Evolutionary conservation across 1,140 invertebrate genomes (phyloP).

Genomic region (Drosophila sproati): DNA sequence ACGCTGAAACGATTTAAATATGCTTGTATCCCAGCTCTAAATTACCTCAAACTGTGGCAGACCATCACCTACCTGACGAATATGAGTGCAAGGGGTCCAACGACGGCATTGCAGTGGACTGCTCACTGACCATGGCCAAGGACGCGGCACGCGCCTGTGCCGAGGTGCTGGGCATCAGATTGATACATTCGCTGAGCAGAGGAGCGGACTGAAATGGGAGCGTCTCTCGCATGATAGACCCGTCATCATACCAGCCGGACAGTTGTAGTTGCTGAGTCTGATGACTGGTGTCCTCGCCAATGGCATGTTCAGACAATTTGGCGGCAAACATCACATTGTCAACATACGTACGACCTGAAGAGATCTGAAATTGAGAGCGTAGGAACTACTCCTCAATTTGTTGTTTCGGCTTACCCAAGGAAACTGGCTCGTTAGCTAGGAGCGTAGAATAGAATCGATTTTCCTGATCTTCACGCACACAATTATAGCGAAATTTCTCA

Average conservation of each 20-base stretch:
- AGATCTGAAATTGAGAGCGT: neutral
- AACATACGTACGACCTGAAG: neutral
- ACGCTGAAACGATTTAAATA: no score
- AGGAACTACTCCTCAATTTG: no score
- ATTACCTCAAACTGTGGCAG: no score
- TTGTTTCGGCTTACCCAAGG: no score
- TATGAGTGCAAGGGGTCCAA: neutral
- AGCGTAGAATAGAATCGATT: no score
- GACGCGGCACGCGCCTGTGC: slow-evolving; percentile 20
- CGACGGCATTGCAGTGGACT: neutral
- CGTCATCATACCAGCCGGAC: neutral
- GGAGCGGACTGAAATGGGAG: neutral
- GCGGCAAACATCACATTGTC: neutral
- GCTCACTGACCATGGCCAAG: neutral
- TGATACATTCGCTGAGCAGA: neutral
- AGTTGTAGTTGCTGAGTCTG: neutral
- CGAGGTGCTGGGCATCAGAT: slow-evolving; percentile 23
- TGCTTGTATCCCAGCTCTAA: no score
- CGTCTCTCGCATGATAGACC: neutral
- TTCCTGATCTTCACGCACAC: slow-evolving; percentile 3
- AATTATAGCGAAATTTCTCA: slow-evolving; percentile 42
- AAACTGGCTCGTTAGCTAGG: neutral
- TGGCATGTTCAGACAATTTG: neutral
- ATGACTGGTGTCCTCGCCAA: neutral
- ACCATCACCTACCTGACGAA: no score